Evolutionary conservation across 2,888 invertebrate genomes (phyloP).

Genomic region (Yponomeuta evonymella): DNA sequence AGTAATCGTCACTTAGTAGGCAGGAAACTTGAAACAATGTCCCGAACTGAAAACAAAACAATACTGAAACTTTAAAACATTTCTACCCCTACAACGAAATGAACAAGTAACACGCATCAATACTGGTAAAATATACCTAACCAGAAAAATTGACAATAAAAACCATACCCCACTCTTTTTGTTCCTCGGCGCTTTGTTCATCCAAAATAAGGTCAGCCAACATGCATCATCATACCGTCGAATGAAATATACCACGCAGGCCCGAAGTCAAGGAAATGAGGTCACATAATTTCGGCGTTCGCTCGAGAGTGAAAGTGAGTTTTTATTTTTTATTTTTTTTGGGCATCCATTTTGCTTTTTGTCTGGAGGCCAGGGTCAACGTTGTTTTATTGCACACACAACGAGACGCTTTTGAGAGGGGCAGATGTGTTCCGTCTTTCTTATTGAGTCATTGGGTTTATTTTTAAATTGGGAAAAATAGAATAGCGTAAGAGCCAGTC

Average conservation of each 20-base stretch:
- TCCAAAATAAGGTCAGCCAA: background rate
- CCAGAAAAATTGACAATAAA: background rate
- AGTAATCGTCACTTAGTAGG: background rate
- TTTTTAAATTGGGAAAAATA: constrained; percentile 14
- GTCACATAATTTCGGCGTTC: constrained; percentile 50
- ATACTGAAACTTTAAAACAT: no score
- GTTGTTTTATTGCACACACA: constrained; percentile 34
- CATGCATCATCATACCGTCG: constrained; percentile 20
- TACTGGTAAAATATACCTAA: background rate
- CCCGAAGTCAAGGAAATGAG: constrained; percentile 40
- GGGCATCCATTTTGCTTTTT: constrained; percentile 42
- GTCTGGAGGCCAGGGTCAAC: constrained; percentile 51
- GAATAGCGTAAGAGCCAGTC: background rate
- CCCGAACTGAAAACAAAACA: no score
- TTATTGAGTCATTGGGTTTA: constrained; percentile 32
- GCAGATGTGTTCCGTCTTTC: constrained; percentile 43
- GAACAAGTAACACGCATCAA: background rate
- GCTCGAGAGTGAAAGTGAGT: constrained; percentile 25
- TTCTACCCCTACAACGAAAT: background rate
- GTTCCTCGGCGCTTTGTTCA: background rate
- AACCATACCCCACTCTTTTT: background rate
- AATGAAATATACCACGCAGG: constrained; percentile 19
- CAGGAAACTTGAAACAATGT: no score
- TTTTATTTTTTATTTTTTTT: constrained; percentile 26
- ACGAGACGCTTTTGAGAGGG: constrained; percentile 16